phyloP scores from a whole-genome alignment of 2,888 invertebrate species.

The Itoplectis maculator region DNA sequence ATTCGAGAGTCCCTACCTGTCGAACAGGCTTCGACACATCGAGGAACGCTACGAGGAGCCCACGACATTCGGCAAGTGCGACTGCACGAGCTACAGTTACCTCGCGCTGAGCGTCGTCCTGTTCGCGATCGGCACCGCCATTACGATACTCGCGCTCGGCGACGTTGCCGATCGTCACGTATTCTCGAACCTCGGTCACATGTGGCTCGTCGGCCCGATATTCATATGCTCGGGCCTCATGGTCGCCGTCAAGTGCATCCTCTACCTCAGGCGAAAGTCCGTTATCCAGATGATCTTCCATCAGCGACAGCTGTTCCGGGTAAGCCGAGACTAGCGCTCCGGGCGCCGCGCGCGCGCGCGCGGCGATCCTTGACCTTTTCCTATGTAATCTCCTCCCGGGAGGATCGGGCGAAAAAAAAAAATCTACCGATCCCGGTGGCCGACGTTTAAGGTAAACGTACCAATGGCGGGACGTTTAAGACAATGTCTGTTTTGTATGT shows the following conservation, averaged over 20 bases:
- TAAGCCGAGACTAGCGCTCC: slow-evolving; percentile 84
- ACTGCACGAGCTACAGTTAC: slow-evolving; percentile 89
- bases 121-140: slow-evolving; percentile 88
- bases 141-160: slow-evolving; percentile 88
- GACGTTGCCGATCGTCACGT: slow-evolving; percentile 87
- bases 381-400: slow-evolving; percentile 6
- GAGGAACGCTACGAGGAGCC: slow-evolving; percentile 87
- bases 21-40: slow-evolving; percentile 87
- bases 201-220: slow-evolving; percentile 89
- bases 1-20: slow-evolving; percentile 87
- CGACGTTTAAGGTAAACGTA: too few relatives aligned
- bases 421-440: too few relatives aligned
- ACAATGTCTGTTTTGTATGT: too few relatives aligned
- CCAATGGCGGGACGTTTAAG: too few relatives aligned
- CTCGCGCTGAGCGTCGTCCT: slow-evolving; percentile 88
- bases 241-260: slow-evolving; percentile 89
- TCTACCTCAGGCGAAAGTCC: slow-evolving; percentile 88
- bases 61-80: slow-evolving; percentile 87
- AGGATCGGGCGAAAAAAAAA: slow-evolving; percentile 18
- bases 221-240: slow-evolving; percentile 89
- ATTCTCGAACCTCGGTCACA: slow-evolving; percentile 88
- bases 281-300: slow-evolving; percentile 88
- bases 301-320: slow-evolving; percentile 88
- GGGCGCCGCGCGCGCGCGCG: too few relatives aligned
- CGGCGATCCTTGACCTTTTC: slow-evolving; percentile 45